A percentile compares a stretch with the other conserved stretches of the same genome.
These are phyloP conservation scores for Puntigrus tetrazona DNA, from an alignment of 2,113 vertebrate species.

Conservation along the genomic window DNA sequence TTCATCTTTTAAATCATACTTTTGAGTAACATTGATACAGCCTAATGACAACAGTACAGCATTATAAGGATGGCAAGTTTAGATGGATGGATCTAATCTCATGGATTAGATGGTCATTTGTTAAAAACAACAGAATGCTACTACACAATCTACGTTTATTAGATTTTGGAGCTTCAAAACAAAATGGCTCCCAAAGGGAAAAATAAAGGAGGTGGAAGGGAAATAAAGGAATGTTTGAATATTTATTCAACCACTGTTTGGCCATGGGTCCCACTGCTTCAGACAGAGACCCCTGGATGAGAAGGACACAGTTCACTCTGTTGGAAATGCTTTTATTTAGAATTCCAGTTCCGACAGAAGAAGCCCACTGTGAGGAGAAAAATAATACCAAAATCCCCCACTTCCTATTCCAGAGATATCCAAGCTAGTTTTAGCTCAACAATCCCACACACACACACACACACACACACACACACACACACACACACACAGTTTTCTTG, in stretches of 20 bases:
- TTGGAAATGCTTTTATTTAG: constrained; percentile 56
- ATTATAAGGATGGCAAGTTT: not conserved
- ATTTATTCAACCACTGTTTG: constrained; percentile 60
- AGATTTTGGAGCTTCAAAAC: constrained; percentile 12
- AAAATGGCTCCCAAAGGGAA: constrained; percentile 1
- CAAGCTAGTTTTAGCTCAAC: constrained; percentile 21
- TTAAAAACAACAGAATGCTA: not conserved
- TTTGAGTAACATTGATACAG: not conserved
- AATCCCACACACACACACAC: not conserved
- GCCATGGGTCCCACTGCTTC: constrained; percentile 48
- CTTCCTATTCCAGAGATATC: constrained; percentile 37
- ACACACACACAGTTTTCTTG: not conserved
- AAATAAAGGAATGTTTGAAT: constrained; percentile 56
- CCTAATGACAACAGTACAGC: not conserved
- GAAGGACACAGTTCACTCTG: constrained; percentile 44
- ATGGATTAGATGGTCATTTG: constrained; percentile 32
- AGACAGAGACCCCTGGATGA: constrained; percentile 44
- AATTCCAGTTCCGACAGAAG: constrained; percentile 53
- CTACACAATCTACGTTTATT: not conserved
- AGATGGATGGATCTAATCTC: not conserved
- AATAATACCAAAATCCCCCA: constrained; percentile 28
- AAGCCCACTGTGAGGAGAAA: constrained; percentile 48
- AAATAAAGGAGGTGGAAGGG: constrained; percentile 50
- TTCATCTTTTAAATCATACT: not conserved
- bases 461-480: not conserved